phyloP scores from a whole-genome alignment of 2,888 invertebrate genomes.

The Phania funesta region DNA sequence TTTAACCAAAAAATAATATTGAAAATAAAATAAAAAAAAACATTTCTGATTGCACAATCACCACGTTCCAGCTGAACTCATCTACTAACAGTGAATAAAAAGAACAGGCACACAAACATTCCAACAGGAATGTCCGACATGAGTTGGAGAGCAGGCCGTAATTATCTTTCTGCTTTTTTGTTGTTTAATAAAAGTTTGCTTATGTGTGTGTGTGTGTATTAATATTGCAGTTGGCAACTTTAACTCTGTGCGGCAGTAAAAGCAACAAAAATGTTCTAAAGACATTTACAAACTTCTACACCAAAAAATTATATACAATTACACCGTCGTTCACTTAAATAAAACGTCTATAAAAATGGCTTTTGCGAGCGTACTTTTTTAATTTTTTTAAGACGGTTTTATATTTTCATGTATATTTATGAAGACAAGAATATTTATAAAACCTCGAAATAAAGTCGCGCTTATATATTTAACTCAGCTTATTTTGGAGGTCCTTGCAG shows the following conservation, averaged over 20 bases:
- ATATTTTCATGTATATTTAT: too few species aligned
- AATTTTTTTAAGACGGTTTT: too few species aligned
- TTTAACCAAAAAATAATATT: neutral
- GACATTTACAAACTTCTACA: neutral
- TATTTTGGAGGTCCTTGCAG: too few species aligned
- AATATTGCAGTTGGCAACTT: too few species aligned
- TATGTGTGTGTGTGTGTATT: neutral
- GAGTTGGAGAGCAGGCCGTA: neutral
- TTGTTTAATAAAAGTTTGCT: neutral
- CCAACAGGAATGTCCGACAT: neutral
- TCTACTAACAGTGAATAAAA: neutral
- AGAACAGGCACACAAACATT: neutral
- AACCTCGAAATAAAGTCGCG: too few species aligned
- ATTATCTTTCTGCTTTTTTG: neutral
- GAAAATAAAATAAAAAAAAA: neutral
- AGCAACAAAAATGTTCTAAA: neutral
- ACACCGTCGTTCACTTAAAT: too few species aligned
- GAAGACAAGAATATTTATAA: too few species aligned
- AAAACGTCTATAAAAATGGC: too few species aligned
- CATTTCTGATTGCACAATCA: neutral
- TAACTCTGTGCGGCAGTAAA: neutral
- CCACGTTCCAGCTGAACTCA: neutral
- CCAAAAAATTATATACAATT: too few species aligned
- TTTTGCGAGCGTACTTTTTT: too few species aligned
- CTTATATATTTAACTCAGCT: too few species aligned